Evolutionary conservation across 2,888 invertebrate species (phyloP).

Genomic region (Drosophila meridiana): DNA sequence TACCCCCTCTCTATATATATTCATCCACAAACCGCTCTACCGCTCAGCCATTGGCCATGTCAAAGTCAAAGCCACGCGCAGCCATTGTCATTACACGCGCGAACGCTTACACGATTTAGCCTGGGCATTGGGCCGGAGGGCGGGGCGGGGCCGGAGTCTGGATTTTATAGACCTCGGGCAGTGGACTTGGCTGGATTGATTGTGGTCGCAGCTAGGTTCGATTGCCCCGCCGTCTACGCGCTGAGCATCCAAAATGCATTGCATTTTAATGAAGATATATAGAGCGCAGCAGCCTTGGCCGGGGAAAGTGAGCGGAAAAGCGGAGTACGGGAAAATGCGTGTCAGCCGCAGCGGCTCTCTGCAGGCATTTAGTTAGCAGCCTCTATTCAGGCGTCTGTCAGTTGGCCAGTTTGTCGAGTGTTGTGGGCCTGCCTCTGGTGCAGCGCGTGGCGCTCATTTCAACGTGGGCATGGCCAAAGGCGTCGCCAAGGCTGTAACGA

Average conservation of each 20-base stretch:
- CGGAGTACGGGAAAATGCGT: conserved; percentile 13
- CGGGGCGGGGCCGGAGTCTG: too few species aligned
- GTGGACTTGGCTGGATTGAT: conserved; percentile 29
- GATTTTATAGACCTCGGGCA: not conserved
- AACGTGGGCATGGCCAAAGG: conserved; percentile 42
- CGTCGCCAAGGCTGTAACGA: conserved; percentile 47
- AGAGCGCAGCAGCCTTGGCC: conserved; percentile 41
- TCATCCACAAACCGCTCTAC: not conserved
- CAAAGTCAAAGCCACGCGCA: conserved; percentile 76
- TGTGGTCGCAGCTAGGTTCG: conserved; percentile 34
- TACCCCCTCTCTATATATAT: not conserved
- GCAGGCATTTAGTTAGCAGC: conserved; percentile 59
- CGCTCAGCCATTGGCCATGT: conserved; percentile 60
- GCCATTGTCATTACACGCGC: conserved; percentile 79
- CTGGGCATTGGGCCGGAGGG: not conserved
- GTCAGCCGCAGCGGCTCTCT: conserved; percentile 48
- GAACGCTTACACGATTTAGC: conserved; percentile 68
- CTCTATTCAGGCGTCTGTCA: conserved; percentile 10
- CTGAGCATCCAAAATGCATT: conserved; percentile 62
- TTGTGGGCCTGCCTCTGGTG: conserved; percentile 24
- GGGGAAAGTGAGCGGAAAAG: conserved; percentile 18
- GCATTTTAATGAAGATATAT: conserved; percentile 80
- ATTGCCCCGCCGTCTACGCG: conserved; percentile 38
- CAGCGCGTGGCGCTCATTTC: conserved; percentile 54
- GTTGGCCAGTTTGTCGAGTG: conserved; percentile 19